Evolutionary conservation across 2,113 vertebrate genomes (phyloP), one percentile per base, ranked within the genome.

Genomic region (Thryonomys swinderianus): DNA sequence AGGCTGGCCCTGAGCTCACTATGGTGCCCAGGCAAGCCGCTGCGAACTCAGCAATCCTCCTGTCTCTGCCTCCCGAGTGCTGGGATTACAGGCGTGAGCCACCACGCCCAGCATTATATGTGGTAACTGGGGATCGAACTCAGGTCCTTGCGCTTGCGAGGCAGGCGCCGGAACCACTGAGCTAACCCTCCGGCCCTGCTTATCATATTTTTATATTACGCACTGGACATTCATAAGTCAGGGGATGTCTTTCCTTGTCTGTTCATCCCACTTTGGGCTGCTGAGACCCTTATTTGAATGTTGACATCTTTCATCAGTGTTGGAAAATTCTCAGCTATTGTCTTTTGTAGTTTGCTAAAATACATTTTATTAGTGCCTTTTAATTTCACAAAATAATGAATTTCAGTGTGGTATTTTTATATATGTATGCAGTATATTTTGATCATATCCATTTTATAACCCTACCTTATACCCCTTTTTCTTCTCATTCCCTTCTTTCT

Each of bases 191-290:
- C n/a, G n/a, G n/a, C n/a, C n/a, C n/a, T n/a, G n/a, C n/a, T n/a
- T n/a, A n/a, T n/a, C n/a, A n/a, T n/a, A n/a, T n/a, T n/a, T n/a
- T n/a, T n/a, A 2, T 74, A 59, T 32, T 88, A 59, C 78, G 61
- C 42, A 92, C 89, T 85, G 66, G 57, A 69, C 59, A 40, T 82
- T 96, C 64, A 81, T 12, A 82, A 64, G 25, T 90, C 18, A 32
- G 14, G 27, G 73, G 48, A 42, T 76, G 73, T 5, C 37, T 95
- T 93, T 64, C 32, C 40, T 73, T 90, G 55, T 34, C 14, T 34
- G 37, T 86, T 62, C 51, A 55, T 82, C 23, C 40, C 57, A 9
- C 14, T 93, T 82, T 62, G 14, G 40, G 76, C n/a, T 74, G 14
- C 64, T 67, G n/a, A 69, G 14, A 42, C 86, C 67, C 40, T 79